Conservation (phyloP, 2,113 vertebrate genomes). For the Lagopus leucura region DNA sequence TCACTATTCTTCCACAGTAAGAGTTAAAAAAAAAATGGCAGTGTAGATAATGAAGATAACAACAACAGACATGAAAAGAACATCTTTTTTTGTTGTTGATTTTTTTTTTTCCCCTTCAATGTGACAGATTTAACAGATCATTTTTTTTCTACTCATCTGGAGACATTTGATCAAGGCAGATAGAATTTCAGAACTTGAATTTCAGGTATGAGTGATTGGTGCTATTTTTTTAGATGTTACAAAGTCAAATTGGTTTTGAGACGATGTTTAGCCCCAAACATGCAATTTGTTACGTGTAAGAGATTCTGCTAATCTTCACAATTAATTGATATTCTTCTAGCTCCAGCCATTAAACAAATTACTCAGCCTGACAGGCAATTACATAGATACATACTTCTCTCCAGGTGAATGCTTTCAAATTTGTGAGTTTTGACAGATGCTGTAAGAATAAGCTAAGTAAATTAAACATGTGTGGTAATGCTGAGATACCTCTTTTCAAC, state of each 20-base stretch:
- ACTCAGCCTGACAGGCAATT: conserved; percentile 24
- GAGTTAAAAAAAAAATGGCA: background rate
- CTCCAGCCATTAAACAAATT: conserved; percentile 53
- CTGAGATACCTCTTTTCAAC: background rate
- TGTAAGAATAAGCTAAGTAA: conserved; percentile 3
- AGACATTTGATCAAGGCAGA: background rate
- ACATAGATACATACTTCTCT: background rate
- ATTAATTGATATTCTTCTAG: conserved; percentile 66
- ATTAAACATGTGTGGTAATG: background rate
- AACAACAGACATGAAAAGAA: background rate
- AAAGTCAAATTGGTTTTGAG: background rate
- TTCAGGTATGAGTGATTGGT: background rate
- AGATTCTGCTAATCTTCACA: conserved; percentile 61
- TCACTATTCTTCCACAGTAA: background rate
- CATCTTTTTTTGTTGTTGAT: background rate
- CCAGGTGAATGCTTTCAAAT: background rate
- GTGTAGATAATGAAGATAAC: background rate
- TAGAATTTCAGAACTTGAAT: background rate
- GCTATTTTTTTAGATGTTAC: background rate
- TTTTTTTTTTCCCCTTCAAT: background rate
- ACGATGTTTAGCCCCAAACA: background rate
- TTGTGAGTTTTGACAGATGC: background rate
- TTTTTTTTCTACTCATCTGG: background rate
- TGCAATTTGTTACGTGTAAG: background rate
- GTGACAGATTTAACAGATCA: background rate